phyloP scores from a whole-genome alignment of 2,888 invertebrate genomes.

The Netelia fuscicornis region DNA sequence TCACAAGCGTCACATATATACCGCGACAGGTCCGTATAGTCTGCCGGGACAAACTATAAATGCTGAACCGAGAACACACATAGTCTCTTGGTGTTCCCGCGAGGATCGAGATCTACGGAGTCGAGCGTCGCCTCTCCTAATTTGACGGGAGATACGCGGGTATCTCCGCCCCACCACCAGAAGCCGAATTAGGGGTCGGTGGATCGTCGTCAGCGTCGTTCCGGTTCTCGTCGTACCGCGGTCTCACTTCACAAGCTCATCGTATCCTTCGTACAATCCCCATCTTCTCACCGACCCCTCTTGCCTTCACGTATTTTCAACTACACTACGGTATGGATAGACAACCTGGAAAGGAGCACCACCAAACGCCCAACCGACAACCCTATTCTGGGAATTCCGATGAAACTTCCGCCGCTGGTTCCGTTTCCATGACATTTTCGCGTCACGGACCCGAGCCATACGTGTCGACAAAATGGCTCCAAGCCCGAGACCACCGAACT shows the following conservation, averaged over 20 bases:
- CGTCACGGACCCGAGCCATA: constrained; percentile 17
- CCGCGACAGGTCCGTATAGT: constrained; percentile 53
- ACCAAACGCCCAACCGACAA: constrained; percentile 46
- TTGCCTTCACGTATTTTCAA: constrained; percentile 53
- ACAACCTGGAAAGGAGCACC: constrained; percentile 24
- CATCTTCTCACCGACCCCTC: constrained; percentile 5
- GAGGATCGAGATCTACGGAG: constrained; percentile 57
- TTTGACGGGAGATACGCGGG: constrained; percentile 70
- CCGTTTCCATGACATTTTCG: constrained; percentile 33
- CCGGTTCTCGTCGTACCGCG: constrained; percentile 55
- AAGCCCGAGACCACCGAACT: constrained; percentile 15
- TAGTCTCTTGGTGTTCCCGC: constrained; percentile 50
- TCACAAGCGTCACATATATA: not conserved
- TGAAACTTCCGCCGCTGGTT: constrained; percentile 61
- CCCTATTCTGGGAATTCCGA: constrained; percentile 66
- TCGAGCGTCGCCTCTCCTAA: constrained; percentile 64
- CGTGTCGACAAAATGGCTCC: constrained; percentile 46
- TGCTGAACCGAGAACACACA: constrained; percentile 44
- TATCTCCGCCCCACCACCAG: constrained; percentile 41
- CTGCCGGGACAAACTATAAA: constrained; percentile 45
- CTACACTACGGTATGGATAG: constrained; percentile 53
- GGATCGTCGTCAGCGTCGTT: constrained; percentile 51
- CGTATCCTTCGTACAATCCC: constrained; percentile 6
- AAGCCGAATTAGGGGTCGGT: constrained; percentile 58
- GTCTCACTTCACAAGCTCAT: constrained; percentile 35